Conservation (phyloP, 1,140 invertebrate genomes). For the Tribolium castaneum region DNA sequence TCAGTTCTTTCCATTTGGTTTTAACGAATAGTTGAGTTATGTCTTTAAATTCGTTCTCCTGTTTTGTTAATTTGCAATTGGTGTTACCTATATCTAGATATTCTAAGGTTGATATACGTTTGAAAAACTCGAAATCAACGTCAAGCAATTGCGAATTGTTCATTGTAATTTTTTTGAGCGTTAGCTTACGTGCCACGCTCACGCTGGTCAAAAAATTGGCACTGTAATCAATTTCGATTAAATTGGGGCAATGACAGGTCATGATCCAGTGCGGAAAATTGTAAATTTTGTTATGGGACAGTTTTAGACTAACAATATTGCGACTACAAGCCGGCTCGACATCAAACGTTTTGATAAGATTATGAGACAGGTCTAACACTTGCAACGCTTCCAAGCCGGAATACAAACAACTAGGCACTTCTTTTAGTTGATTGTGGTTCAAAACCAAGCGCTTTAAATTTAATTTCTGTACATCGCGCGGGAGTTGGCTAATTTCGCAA, state of each 20-base stretch:
- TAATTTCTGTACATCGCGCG: neutral
- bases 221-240: conserved; percentile 36
- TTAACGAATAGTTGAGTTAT: conserved; percentile 24
- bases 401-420: conserved; percentile 37
- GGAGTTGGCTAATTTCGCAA: conserved; percentile 22
- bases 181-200: neutral
- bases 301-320: conserved; percentile 7
- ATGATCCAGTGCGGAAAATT: conserved; percentile 32
- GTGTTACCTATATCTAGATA: conserved; percentile 37
- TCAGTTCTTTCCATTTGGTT: conserved; percentile 21
- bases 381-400: conserved; percentile 19
- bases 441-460: conserved; percentile 34
- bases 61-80: neutral
- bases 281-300: conserved; percentile 16
- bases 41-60: conserved; percentile 28
- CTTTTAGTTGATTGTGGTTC: conserved; percentile 12
- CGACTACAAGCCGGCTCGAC: conserved; percentile 28
- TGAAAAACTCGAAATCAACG: conserved; percentile 28
- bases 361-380: conserved; percentile 25
- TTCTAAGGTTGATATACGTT: conserved; percentile 3
- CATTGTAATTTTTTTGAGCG: conserved; percentile 22
- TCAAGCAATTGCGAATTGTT: conserved; percentile 11
- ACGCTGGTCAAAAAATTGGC: conserved; percentile 6
- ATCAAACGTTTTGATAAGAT: conserved; percentile 32
- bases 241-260: conserved; percentile 12